Conservation (phyloP, 2,113 vertebrate genomes). For the Prionailurus bengalensis region DNA sequence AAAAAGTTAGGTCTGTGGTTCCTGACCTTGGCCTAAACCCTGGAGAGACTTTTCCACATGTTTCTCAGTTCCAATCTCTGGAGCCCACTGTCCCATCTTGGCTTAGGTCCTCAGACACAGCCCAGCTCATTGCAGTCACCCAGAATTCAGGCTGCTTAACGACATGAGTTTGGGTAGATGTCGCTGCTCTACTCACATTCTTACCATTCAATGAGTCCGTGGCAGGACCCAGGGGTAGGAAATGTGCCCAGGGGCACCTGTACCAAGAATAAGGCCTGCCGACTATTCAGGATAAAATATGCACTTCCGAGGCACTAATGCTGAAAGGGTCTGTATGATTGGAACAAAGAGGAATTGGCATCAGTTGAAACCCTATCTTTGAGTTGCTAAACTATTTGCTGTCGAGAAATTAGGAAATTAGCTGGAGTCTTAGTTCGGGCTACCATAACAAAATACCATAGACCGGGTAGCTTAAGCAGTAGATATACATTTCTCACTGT, state of each 20-base stretch:
- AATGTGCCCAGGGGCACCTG: not conserved
- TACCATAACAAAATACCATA: not conserved
- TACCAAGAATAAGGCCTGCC: not conserved
- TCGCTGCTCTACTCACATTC: not conserved
- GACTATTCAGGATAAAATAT: not conserved
- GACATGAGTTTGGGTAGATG: not conserved
- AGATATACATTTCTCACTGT: not conserved
- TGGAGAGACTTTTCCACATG: not conserved
- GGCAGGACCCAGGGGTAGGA: not conserved
- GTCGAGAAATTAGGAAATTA: not conserved
- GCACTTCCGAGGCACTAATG: not conserved
- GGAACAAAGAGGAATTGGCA: not conserved
- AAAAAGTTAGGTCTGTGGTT: not conserved
- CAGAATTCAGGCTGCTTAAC: not conserved
- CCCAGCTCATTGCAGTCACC: fast-evolving
- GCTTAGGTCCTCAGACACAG: not conserved
- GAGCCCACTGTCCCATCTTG: not conserved
- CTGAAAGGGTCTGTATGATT: not conserved
- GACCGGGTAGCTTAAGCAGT: not conserved
- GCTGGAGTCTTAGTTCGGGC: not conserved
- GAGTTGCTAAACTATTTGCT: not conserved
- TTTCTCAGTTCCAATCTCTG: not conserved
- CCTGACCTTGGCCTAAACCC: not conserved
- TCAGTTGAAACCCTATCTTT: not conserved
- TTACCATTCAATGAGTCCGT: not conserved